A percentile compares a stretch with the other conserved stretches of the same genome.
phyloP scores from a whole-genome alignment of 2,113 vertebrate species.

The Apus apus region DNA sequence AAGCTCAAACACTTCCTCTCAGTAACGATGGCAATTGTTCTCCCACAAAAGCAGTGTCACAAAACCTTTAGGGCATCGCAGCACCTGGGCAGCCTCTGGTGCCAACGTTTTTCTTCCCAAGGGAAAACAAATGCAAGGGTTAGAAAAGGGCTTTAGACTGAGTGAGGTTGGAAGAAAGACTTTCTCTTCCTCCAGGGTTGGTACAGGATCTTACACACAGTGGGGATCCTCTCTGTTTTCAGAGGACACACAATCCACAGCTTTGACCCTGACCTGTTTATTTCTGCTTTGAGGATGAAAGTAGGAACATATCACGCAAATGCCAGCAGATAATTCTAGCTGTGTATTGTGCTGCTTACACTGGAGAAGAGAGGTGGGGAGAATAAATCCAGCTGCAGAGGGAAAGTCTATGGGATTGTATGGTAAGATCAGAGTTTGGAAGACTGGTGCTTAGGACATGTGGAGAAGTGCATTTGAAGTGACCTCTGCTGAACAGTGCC shows the following conservation, averaged over 20 bases:
- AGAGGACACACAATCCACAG: accelerated
- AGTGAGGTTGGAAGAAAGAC: not conserved
- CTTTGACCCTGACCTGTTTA: not conserved
- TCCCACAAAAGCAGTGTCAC: not conserved
- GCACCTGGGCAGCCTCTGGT: not conserved
- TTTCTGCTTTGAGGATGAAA: not conserved
- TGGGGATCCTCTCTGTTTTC: not conserved
- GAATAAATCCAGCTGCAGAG: not conserved
- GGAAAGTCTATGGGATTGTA: not conserved
- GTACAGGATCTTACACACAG: not conserved
- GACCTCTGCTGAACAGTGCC: not conserved
- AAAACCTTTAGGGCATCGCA: not conserved
- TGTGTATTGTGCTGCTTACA: not conserved
- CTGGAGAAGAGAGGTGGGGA: not conserved
- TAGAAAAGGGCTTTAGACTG: not conserved
- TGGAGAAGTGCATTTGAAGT: not conserved
- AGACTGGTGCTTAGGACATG: not conserved
- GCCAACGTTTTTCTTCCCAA: not conserved
- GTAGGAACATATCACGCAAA: not conserved
- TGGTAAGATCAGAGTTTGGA: not conserved
- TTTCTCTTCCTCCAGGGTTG: not conserved
- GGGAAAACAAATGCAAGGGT: not conserved
- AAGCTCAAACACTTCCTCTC: not conserved
- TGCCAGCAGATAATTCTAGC: not conserved
- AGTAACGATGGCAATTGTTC: not conserved